phyloP scores from a whole-genome alignment of 2,797 vertebrate species.

The Spea hammondii region DNA sequence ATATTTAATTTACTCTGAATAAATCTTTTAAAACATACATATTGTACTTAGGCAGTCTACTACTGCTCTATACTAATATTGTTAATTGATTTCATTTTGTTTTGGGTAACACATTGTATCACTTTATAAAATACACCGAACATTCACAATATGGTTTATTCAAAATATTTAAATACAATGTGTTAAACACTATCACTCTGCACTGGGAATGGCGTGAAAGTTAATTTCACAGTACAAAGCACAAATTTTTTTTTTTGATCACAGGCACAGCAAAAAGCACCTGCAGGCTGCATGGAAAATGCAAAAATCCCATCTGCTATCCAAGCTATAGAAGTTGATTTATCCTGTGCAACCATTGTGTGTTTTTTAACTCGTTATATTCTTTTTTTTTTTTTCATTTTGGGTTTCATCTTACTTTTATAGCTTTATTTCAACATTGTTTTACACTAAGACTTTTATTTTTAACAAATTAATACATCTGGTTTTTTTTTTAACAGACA shows the following conservation, averaged over 20 bases:
- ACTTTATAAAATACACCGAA: background rate
- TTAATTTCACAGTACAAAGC: slow-evolving; percentile 48
- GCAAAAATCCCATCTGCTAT: slow-evolving; percentile 40
- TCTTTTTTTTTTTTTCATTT: too few relatives aligned
- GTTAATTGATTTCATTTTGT: background rate
- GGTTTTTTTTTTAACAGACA: too few relatives aligned
- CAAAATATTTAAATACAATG: slow-evolving; percentile 27
- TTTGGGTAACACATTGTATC: background rate
- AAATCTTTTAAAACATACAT: too few relatives aligned
- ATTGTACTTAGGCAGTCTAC: background rate
- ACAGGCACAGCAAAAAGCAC: slow-evolving; percentile 39
- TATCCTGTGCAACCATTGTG: slow-evolving; percentile 31
- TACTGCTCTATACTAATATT: background rate
- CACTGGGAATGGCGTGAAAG: slow-evolving; percentile 27
- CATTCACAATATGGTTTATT: slow-evolving; percentile 21
- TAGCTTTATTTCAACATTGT: too few relatives aligned
- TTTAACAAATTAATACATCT: too few relatives aligned
- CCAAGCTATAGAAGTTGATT: slow-evolving; percentile 31
- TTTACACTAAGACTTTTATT: too few relatives aligned
- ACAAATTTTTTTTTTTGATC: slow-evolving; percentile 40
- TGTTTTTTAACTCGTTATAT: slow-evolving; percentile 21
- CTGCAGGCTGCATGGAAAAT: slow-evolving; percentile 46
- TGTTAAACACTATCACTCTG: slow-evolving; percentile 35
- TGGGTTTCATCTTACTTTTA: too few relatives aligned
- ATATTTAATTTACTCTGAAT: too few relatives aligned